Evolutionary conservation across 2,797 vertebrate species (phyloP).

Genomic region (Hipposideros larvatus): DNA sequence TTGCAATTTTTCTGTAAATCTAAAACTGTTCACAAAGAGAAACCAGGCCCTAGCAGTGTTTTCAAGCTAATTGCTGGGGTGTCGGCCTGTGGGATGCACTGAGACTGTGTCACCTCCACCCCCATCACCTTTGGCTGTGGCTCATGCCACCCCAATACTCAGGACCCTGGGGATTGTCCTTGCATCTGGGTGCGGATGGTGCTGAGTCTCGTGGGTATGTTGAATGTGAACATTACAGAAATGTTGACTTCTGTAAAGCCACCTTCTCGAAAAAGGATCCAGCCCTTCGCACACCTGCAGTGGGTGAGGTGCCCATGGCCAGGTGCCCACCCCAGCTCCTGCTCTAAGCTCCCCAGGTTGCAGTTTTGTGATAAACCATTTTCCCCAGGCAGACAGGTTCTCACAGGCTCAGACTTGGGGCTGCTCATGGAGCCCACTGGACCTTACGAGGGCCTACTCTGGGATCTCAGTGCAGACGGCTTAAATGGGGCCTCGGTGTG

Average conservation of each 20-base stretch:
- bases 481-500: not conserved
- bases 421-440: not conserved
- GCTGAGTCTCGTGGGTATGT: not conserved
- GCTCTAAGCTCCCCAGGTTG: not conserved
- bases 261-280: not conserved
- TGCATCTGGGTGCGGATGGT: not conserved
- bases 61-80: not conserved
- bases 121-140: fast-evolving
- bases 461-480: not conserved
- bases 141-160: fast-evolving
- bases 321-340: too few species aligned
- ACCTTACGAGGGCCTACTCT: not conserved
- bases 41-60: not conserved
- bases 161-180: too few species aligned
- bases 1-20: not conserved
- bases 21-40: not conserved
- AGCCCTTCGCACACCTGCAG: not conserved
- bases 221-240: not conserved
- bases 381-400: not conserved
- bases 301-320: not conserved
- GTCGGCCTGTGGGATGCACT: fast-evolving
- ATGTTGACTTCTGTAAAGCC: not conserved
- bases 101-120: too few species aligned
- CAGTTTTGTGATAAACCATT: not conserved
- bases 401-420: not conserved